These are phyloP conservation scores for Chrysomallon squamiferum DNA, from an alignment of 1,140 invertebrate genomes.

Conservation along the genomic window DNA sequence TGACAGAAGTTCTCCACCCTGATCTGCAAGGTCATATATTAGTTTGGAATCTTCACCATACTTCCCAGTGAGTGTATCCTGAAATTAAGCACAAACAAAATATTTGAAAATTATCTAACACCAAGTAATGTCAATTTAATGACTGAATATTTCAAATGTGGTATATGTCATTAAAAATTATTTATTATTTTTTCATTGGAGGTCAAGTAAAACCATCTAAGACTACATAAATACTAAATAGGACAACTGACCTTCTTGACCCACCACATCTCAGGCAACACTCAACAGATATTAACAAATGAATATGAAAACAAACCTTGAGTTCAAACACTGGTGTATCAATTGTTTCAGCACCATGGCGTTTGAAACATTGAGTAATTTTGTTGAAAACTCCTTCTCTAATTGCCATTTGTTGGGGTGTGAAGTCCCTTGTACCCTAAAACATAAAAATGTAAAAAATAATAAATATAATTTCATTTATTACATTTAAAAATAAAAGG, in stretches of 20 bases:
- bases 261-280: no score
- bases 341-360: slow-evolving; percentile 97
- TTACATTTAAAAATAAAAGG: neutral
- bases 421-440: slow-evolving; percentile 94
- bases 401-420: slow-evolving; percentile 92
- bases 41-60: slow-evolving; percentile 99
- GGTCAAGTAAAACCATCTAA: no score
- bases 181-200: no score
- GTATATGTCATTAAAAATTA: no score
- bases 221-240: no score
- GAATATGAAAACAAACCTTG: slow-evolving; percentile 80
- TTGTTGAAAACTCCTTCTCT: slow-evolving; percentile 87
- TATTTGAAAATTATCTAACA: no score
- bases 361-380: slow-evolving; percentile 91
- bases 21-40: slow-evolving; percentile 98
- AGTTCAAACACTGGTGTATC: slow-evolving; percentile 99
- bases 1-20: slow-evolving; percentile 88
- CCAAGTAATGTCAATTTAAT: no score
- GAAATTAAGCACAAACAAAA: slow-evolving; percentile 35
- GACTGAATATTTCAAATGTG: no score
- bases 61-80: slow-evolving; percentile 98
- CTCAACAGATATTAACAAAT: no score
- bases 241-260: no score
- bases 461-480: neutral
- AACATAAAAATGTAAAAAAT: slow-evolving; percentile 6